Evolutionary conservation across 2,797 vertebrate species (phyloP).

Genomic region (Brotula barbata): DNA sequence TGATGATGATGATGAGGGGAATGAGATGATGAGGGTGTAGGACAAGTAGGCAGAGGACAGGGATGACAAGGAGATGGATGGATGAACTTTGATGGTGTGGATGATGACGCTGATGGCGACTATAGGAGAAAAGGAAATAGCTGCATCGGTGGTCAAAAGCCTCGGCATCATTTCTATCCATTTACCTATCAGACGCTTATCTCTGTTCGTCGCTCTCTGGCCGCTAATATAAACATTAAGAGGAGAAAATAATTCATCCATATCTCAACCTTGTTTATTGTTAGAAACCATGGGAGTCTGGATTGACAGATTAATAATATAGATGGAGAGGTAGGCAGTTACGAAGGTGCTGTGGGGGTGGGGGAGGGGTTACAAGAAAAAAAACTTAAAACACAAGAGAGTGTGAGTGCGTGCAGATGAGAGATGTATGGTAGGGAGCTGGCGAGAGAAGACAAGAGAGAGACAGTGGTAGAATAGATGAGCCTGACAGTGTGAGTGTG

Average conservation of each 20-base stretch:
- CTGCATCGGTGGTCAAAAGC: conserved; percentile 15
- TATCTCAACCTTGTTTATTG: conserved; percentile 42
- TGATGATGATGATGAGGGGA: conserved; percentile 14
- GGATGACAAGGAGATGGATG: conserved; percentile 15
- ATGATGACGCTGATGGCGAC: neutral
- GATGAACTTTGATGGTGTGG: conserved; percentile 3
- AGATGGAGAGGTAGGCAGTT: too few relatives aligned
- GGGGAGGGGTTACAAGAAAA: conserved; percentile 37
- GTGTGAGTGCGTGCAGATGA: conserved; percentile 61
- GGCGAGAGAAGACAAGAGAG: conserved; percentile 51
- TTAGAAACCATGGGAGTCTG: conserved; percentile 52
- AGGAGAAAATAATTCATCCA: conserved; percentile 43
- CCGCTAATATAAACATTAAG: conserved; percentile 12
- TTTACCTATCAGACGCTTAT: conserved; percentile 14
- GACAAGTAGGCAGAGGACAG: conserved; percentile 7
- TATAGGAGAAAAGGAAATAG: neutral
- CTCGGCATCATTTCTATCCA: conserved; percentile 8
- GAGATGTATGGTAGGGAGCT: conserved; percentile 61
- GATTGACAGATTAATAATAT: too few relatives aligned
- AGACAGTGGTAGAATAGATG: conserved; percentile 61
- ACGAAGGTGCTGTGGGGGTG: too few relatives aligned
- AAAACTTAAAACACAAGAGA: conserved; percentile 54
- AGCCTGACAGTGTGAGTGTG: conserved; percentile 62
- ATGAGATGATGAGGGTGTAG: conserved; percentile 21
- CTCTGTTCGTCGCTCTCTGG: conserved; percentile 34